Conservation (phyloP, 2,797 vertebrate species). For the Tangara arthus region DNA sequence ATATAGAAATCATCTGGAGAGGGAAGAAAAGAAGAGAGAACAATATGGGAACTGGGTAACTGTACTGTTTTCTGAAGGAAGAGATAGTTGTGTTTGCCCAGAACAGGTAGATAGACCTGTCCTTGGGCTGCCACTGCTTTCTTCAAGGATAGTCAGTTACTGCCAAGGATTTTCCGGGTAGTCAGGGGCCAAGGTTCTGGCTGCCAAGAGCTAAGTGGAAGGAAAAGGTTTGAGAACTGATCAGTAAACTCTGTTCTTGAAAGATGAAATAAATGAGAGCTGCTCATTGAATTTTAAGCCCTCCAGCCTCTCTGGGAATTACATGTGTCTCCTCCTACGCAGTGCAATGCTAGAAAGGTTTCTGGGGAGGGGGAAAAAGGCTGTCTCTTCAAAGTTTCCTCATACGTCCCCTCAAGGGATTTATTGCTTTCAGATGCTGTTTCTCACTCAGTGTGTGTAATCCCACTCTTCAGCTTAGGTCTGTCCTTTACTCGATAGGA, state of each 20-base stretch:
- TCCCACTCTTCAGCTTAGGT: not conserved
- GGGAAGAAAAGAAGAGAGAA: not conserved
- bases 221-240: not conserved
- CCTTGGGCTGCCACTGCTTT: not conserved
- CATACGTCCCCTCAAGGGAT: not conserved
- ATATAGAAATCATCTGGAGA: not conserved
- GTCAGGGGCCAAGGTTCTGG: not conserved
- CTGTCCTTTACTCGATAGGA: not conserved
- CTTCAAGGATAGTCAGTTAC: not conserved
- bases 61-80: not conserved
- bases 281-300: not conserved
- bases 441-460: fast-evolving
- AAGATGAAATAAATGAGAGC: not conserved
- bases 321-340: not conserved
- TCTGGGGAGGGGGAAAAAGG: not conserved
- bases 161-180: not conserved
- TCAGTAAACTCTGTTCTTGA: not conserved
- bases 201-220: not conserved
- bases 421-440: not conserved
- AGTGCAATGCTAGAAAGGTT: not conserved
- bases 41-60: not conserved
- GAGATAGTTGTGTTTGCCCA: not conserved
- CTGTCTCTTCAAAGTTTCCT: not conserved
- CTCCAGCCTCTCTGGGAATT: not conserved
- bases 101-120: not conserved